Evolutionary conservation across 2,888 invertebrate species (phyloP).

Genomic region (Prenolepis imparis): DNA sequence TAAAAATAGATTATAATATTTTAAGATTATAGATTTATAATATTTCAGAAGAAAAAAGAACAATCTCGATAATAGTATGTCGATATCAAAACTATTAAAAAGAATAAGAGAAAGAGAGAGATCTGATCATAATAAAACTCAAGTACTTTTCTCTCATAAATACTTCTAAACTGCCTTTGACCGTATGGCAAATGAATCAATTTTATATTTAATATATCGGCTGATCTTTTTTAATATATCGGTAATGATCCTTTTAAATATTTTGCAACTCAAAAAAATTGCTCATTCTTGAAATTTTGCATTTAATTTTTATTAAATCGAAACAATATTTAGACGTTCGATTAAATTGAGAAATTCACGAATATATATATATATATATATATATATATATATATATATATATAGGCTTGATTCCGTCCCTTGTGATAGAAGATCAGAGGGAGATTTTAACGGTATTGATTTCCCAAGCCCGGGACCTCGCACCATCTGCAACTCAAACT

Average conservation of each 20-base stretch:
- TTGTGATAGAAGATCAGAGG: conserved; percentile 75
- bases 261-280: background rate
- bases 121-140: background rate
- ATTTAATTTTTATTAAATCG: background rate
- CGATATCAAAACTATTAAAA: background rate
- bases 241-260: background rate
- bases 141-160: background rate
- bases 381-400: background rate
- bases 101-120: background rate
- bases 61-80: background rate
- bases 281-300: background rate
- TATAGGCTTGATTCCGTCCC: conserved; percentile 33
- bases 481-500: conserved; percentile 80
- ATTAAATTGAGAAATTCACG: conserved; percentile 5
- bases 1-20: background rate
- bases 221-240: background rate
- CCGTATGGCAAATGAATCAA: no score
- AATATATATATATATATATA: background rate
- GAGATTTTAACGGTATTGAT: conserved; percentile 83
- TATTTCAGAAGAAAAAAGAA: background rate
- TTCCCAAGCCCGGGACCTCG: conserved; percentile 82
- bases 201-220: background rate
- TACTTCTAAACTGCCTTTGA: background rate
- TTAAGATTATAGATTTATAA: background rate
- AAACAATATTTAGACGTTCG: background rate